Base-by-base conservation (phyloP, 1,140 invertebrate species). In the Drosophila bipectinata region DNA sequence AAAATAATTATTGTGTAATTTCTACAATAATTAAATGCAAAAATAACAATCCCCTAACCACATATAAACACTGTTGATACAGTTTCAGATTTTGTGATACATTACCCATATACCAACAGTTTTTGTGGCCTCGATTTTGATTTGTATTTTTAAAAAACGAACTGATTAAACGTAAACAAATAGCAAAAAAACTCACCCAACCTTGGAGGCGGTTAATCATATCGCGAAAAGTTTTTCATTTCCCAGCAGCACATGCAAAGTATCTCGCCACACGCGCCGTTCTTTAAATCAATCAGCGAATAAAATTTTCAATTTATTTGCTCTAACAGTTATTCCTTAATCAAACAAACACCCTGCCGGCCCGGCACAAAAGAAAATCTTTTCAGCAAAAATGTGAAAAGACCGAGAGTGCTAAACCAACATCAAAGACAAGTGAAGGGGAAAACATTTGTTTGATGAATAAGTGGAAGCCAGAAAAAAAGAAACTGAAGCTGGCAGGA, bases 251-350 rank as follows among this genome's bases (percentile, higher is more conserved):
- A 87, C 88, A 73, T 88, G 83, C 83, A 48, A 77, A 62, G 76
- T 72, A 57, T 87, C 82, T 53, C 62, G 72, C 59, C 59, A 88
- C 82, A 87, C 82, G 79, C 30, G 44, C 6, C 62, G 45, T 60
- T 49, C 75, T 56, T 37, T 87, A 88, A 83, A 87, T 87, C 82
- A 79, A 82, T 88, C 83, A 45, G 49, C 83, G 47, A 59, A 87
- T 88, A 79, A 77, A 88, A 79, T 69, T 47, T 62, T 14, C 48
- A 58, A 77, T 79, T 83, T 83, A 83, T 79, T 75, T 82, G 37
- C 64, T 55, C 55, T 74, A 81, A 28, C 57, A 74, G 57, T 87
- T 77, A 74, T 81, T 67, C 63, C 51, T 77, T 64, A 58, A 55
- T 57, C 72, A 85, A 73, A 81, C 55, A 76, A 68, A 62, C 48